phyloP scores from a whole-genome alignment of 2,888 invertebrate species.

The Thymelicus lineola region DNA sequence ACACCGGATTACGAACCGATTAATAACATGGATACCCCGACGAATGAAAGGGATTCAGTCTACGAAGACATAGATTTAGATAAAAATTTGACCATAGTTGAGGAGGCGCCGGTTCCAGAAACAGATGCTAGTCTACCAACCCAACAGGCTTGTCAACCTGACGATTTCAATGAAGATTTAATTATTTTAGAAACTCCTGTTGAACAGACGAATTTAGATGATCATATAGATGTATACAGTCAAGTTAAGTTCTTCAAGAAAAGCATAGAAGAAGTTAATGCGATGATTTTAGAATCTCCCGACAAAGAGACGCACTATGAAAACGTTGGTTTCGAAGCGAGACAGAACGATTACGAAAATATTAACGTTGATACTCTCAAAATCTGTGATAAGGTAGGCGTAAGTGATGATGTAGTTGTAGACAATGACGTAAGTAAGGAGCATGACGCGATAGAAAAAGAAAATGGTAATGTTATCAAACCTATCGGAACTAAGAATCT shows the following conservation, averaged over 20 bases:
- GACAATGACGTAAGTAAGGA: constrained; percentile 49
- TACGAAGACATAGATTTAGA: constrained; percentile 86
- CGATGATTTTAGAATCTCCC: constrained; percentile 68
- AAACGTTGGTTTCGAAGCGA: constrained; percentile 60
- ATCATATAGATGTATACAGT: constrained; percentile 87
- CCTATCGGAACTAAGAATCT: constrained; percentile 57
- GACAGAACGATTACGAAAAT: constrained; percentile 68
- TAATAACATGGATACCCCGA: constrained; percentile 64
- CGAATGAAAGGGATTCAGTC: constrained; percentile 79
- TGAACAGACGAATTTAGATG: constrained; percentile 65
- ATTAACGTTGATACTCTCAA: constrained; percentile 67
- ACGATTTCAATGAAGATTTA: constrained; percentile 64
- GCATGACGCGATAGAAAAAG: constrained; percentile 53
- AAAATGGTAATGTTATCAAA: constrained; percentile 70
- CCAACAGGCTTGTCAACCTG: constrained; percentile 84
- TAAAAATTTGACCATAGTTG: constrained; percentile 79
- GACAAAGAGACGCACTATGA: constrained; percentile 69
- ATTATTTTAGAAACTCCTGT: constrained; percentile 85
- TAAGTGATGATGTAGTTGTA: constrained; percentile 47
- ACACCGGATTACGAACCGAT: constrained; percentile 78
- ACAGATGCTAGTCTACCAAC: constrained; percentile 84
- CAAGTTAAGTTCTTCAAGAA: constrained; percentile 91
- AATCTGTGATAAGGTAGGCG: constrained; percentile 67
- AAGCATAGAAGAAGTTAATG: constrained; percentile 89
- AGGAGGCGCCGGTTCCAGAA: constrained; percentile 83